These are phyloP conservation scores for Galerucella calmariensis DNA, from an alignment of 2,888 invertebrate species.

Conservation along the genomic window DNA sequence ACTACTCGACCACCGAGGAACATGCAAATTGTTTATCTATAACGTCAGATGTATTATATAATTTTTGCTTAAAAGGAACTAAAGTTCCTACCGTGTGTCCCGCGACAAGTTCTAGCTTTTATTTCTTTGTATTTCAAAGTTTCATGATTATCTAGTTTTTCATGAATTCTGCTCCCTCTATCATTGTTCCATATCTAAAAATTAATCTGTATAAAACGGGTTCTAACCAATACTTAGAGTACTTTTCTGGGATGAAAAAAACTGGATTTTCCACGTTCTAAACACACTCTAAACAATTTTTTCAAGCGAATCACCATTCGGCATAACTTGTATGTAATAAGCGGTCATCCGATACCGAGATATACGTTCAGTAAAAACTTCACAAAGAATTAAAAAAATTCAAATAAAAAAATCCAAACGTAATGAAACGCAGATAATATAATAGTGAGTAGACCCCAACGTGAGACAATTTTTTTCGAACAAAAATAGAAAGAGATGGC, in stretches of 20 bases:
- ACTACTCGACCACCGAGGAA: too few relatives aligned
- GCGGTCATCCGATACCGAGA: conserved; percentile 54
- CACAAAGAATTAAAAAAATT: conserved; percentile 31
- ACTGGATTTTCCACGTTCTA: not conserved
- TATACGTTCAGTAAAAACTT: conserved; percentile 38
- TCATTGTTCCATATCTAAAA: too few relatives aligned
- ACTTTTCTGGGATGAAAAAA: not conserved
- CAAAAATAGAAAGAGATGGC: conserved; percentile 57
- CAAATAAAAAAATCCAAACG: not conserved
- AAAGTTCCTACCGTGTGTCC: too few relatives aligned
- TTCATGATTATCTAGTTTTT: too few relatives aligned
- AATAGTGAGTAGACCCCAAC: conserved; percentile 40
- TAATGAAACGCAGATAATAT: conserved; percentile 40
- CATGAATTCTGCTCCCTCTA: too few relatives aligned
- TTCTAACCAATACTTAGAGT: not conserved
- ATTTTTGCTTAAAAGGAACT: too few relatives aligned
- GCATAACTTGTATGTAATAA: conserved; percentile 40
- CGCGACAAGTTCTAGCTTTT: too few relatives aligned
- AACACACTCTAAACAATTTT: not conserved
- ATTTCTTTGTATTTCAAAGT: too few relatives aligned
- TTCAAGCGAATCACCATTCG: not conserved
- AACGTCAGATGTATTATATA: too few relatives aligned
- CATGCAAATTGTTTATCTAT: too few relatives aligned
- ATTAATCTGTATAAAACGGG: too few relatives aligned
- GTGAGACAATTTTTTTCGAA: conserved; percentile 55